phyloP scores from a whole-genome alignment of 2,113 vertebrate species.

The human region GRCh38 chr3:4739001-4739500 shows the following conservation, averaged over 20 bases:
- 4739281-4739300: not conserved
- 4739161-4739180: not conserved
- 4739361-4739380: not conserved
- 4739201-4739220: not conserved
- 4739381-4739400: not conserved
- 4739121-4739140: not conserved
- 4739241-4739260: not conserved
- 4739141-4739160: not conserved
- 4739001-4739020: not conserved
- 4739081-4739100: not conserved
- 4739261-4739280: not conserved
- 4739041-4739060: not conserved
- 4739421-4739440: not conserved
- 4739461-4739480: not conserved
- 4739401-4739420: not conserved
- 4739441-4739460: not conserved
- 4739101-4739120: conserved; percentile 33
- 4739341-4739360: not conserved
- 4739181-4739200: not conserved
- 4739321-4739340: rapidly evolving
- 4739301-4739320: not conserved
- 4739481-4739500: not conserved
- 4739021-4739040: not conserved
- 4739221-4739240: not conserved
- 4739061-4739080: conserved; percentile 17